Evolutionary conservation across 1,140 invertebrate genomes (phyloP).

Genomic region (Heliothis subflexa): DNA sequence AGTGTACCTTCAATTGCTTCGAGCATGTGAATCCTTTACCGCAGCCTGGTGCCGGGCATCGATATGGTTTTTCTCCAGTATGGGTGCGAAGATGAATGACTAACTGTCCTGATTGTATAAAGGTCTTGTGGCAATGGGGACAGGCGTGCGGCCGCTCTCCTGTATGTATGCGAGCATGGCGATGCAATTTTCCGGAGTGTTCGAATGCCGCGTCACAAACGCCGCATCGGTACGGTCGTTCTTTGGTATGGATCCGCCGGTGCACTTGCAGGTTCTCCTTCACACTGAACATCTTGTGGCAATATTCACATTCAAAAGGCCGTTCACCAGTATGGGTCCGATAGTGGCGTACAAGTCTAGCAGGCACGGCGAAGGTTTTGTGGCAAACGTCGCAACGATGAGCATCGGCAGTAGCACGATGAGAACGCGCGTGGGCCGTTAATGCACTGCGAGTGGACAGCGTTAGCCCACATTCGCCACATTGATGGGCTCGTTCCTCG

Average conservation of each 20-base stretch:
- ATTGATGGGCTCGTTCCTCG: slow-evolving; percentile 78
- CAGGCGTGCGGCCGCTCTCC: slow-evolving; percentile 97
- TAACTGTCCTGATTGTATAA: slow-evolving; percentile 95
- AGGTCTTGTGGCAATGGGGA: slow-evolving; percentile 96
- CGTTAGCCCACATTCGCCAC: slow-evolving; percentile 87
- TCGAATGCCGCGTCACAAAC: slow-evolving; percentile 97
- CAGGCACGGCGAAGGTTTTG: slow-evolving; percentile 96
- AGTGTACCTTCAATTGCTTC: slow-evolving; percentile 95
- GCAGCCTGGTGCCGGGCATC: slow-evolving; percentile 92
- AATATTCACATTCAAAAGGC: slow-evolving; percentile 96
- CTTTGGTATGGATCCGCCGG: slow-evolving; percentile 96
- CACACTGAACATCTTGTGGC: slow-evolving; percentile 96
- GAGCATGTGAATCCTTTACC: slow-evolving; percentile 96
- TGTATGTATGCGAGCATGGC: slow-evolving; percentile 97
- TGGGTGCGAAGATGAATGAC: slow-evolving; percentile 95
- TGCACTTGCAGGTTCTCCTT: slow-evolving; percentile 97
- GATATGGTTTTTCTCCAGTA: slow-evolving; percentile 96
- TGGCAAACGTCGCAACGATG: slow-evolving; percentile 96
- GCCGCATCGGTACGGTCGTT: slow-evolving; percentile 94
- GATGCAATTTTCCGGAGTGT: slow-evolving; percentile 96
- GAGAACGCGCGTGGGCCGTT: slow-evolving; percentile 87
- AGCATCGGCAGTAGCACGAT: slow-evolving; percentile 88
- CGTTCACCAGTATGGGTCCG: slow-evolving; percentile 95
- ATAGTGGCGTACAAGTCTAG: slow-evolving; percentile 96
- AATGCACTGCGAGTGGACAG: slow-evolving; percentile 88